Evolutionary conservation across 1,140 invertebrate genomes (phyloP), one percentile per base, ranked within the genome.

Genomic region (Pseudomyrmex cubaensis): DNA sequence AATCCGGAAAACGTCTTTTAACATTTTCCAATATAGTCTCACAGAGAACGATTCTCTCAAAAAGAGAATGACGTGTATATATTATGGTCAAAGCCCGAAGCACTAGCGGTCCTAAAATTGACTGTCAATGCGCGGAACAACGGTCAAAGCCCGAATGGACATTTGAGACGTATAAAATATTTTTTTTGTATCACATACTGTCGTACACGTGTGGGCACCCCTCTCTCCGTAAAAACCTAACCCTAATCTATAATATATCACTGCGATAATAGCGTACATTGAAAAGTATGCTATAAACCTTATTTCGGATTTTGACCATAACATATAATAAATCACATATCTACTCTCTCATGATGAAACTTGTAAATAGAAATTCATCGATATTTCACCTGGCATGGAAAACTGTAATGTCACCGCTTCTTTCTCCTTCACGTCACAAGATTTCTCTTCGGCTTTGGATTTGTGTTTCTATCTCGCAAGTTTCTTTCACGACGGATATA

Each of bases 311-410:
- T 4, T 25, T 25, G 25, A 25, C 25, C 3, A 25, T 25, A 25
- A 25, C 25, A 25, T 67, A 13, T 46, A 66, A 64, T 61, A 61
- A 61, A 46, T 15, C 22, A 52, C 52, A 64, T n/a, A 7, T 13
- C 25, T 48, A 48, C 35, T 48, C 59, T 13, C 61, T 4, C 44
- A 57, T 35, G 7, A 35, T 80, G 12, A 70, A 59, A 80, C 66
- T 80, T 80, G 66, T 80, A 80, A 80, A 80, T 80, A 80, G 46
- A 61, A 70, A n/a, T 78, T 78, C 44, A 22, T 78, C 64, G 44
- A 59, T 70, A 70, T 80, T 80, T 70, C 66, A 80, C 54, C 48
- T 80, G 56, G 76, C 76, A 80, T 80, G 62, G 15, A 35, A 64
- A 46, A 46, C 62, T 64, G 76, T 59, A 80, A 80, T 70, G 44